Evolutionary conservation across 2,888 invertebrate genomes (phyloP).

Genomic region (Cephalotes varians): DNA sequence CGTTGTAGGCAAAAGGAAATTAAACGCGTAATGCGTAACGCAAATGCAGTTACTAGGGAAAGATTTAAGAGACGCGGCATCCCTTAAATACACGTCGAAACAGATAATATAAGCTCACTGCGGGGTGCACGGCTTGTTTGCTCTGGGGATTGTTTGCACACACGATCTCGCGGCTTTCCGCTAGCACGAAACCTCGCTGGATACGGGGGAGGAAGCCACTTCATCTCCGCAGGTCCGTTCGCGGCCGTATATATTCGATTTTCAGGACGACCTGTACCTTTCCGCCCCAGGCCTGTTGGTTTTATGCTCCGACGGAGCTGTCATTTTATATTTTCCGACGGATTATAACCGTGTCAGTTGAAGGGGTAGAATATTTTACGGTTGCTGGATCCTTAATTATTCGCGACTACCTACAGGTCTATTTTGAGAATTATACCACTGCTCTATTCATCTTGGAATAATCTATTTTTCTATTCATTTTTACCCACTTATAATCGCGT

Average conservation of each 20-base stretch:
- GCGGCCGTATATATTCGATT: slow-evolving; percentile 58
- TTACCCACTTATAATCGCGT: neutral
- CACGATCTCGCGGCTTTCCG: slow-evolving; percentile 64
- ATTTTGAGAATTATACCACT: neutral
- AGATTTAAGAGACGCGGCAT: slow-evolving; percentile 75
- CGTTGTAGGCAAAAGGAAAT: slow-evolving; percentile 41
- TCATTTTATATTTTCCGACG: slow-evolving; percentile 60
- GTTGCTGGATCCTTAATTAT: slow-evolving; percentile 26
- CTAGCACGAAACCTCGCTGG: slow-evolving; percentile 41
- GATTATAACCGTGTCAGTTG: slow-evolving; percentile 50
- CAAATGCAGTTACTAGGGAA: slow-evolving; percentile 61
- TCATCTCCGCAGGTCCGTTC: slow-evolving; percentile 48
- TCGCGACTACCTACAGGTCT: neutral
- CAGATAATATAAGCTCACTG: slow-evolving; percentile 80
- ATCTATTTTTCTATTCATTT: neutral
- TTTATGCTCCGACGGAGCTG: slow-evolving; percentile 62
- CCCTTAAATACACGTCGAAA: slow-evolving; percentile 81
- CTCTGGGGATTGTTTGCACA: slow-evolving; percentile 81
- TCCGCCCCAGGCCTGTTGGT: slow-evolving; percentile 60
- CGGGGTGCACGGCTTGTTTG: slow-evolving; percentile 79
- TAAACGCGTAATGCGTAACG: slow-evolving; percentile 49
- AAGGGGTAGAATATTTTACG: slow-evolving; percentile 21
- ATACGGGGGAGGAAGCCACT: slow-evolving; percentile 17
- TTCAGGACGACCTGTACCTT: slow-evolving; percentile 55
- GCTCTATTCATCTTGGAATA: neutral